Evolutionary conservation across 2,113 vertebrate species (phyloP), one percentile per base, ranked within the genome.

Genomic region (Rallus limicola): DNA sequence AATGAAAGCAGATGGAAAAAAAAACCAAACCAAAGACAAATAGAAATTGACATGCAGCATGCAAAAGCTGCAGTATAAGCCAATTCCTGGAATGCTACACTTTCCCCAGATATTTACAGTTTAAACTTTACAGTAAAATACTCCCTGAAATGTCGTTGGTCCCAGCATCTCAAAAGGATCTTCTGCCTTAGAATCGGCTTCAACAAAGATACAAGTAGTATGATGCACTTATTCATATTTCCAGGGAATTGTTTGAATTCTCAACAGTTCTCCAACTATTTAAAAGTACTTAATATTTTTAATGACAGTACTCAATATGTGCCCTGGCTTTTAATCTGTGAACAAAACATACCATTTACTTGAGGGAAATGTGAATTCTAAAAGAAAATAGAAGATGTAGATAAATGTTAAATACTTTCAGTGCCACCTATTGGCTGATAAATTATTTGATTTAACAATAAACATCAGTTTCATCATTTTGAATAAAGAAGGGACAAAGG

Each of bases 371-470:
- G 38, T 33, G 52, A 69, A 74, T 68, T 91, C 58, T 58, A 46
- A 64, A 93, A 88, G 17, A 87, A 95, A 79, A 40, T 7, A 72
- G 21, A 71, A 60, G 13, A 87, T 71, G 38, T 53, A 82, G 17
- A 64, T 63, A 92, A 82, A 95, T 96, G 36, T 84, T 90, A 93
- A 97, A 74, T 97, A 77, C 95, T 88, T 96, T 90, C 93, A 97
- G 88, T 95, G 93, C 97, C 97, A 97, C 84, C 97, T 97, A 95
- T 96, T 96, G 97, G 95, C 19, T 75, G 92, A 94, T 60, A 77
- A 64, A 84, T 93, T 81, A 31, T 65, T 77, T 82, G n/a, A 26
- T 72, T 87, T 74, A 77, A n/a, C 33, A 38, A 60, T 76, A 26
- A 94, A 52, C 7, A 70, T 55, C 7, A 63, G 23, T 12, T 92